Base-by-base conservation (phyloP, 2,888 invertebrate species). In the Drosophila falleni region DNA sequence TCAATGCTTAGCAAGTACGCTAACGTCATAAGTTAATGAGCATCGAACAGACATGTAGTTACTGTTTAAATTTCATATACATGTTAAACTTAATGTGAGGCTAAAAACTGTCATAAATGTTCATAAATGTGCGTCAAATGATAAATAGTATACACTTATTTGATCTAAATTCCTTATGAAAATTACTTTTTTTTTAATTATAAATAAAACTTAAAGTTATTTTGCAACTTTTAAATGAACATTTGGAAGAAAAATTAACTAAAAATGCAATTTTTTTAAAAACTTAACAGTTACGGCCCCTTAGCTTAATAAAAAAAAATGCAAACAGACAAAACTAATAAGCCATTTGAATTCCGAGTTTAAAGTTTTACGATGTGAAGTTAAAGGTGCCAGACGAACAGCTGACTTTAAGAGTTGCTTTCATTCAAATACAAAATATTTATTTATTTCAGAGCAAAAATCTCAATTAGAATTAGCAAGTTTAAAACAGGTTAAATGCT, bases 1-100 rank as follows among this genome's bases (percentile, higher is more conserved):
- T 41, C 71, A 59, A 47, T 39, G 47, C n/a, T 51, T 15, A 31
- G 29, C 26, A 49, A 37, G 6, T 13, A n/a, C 31, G 5, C 31
- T 31, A 56, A 41, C 41, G 39, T 29, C 44, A 47, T 3, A 29
- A 31, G 41, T 19, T 58, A 58, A 51, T 41, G 31, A 10, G 3
- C 6, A 13, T 37, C 35, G 1, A 41, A n/a, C 39, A 1, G 41
- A 10, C 16, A 10, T 19, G 41, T 42, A 42, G n/a, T 35, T 6
- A 35, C n/a, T 13, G 37, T 37, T 5, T 35, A 35, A 35, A 13
- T 13, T 35, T n/a, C 6, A 6, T 37, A 6, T 4, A 37, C 35
- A 35, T n/a, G 35, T 35, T 35, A n/a, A 5, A 35, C 13, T 35
- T 35, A 5, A 5, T 13, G 13, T 37, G 3, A 35, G 35, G 5